Evolutionary conservation across 2,888 invertebrate species (phyloP).

Genomic region (Sinohyriopsis cumingii): DNA sequence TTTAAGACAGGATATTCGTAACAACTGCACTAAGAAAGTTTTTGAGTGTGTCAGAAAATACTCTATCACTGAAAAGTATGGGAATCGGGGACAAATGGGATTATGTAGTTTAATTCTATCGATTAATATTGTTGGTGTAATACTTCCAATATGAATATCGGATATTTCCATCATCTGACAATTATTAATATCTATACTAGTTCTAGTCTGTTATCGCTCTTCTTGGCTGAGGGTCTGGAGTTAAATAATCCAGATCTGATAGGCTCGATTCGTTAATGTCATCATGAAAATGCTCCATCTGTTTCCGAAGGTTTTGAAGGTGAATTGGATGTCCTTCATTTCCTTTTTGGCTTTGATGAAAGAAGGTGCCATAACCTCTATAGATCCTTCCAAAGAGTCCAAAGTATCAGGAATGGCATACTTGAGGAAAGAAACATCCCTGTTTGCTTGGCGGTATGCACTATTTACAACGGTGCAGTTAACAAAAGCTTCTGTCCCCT

Average conservation of each 20-base stretch:
- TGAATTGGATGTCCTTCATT: constrained; percentile 65
- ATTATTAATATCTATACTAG: neutral
- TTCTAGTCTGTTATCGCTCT: constrained; percentile 40
- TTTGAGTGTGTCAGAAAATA: too few species aligned
- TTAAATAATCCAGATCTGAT: constrained; percentile 33
- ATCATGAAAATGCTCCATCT: constrained; percentile 60
- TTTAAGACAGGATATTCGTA: too few species aligned
- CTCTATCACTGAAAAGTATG: too few species aligned
- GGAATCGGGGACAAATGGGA: too few species aligned
- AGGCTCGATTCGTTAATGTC: constrained; percentile 43
- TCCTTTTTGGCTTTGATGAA: constrained; percentile 60
- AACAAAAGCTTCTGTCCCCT: constrained; percentile 43
- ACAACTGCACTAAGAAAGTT: too few species aligned
- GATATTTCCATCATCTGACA: too few species aligned
- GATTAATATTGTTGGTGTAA: too few species aligned
- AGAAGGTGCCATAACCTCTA: constrained; percentile 46
- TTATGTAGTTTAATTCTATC: too few species aligned
- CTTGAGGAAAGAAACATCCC: constrained; percentile 24
- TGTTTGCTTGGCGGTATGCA: constrained; percentile 28
- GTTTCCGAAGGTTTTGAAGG: constrained; percentile 54
- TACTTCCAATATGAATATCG: too few species aligned
- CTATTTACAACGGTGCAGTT: constrained; percentile 40
- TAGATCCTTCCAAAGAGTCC: constrained; percentile 42
- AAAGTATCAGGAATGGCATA: constrained; percentile 42
- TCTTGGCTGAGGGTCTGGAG: constrained; percentile 28